phyloP scores from a whole-genome alignment of 2,113 vertebrate genomes.

The Burhinus bistriatus region DNA sequence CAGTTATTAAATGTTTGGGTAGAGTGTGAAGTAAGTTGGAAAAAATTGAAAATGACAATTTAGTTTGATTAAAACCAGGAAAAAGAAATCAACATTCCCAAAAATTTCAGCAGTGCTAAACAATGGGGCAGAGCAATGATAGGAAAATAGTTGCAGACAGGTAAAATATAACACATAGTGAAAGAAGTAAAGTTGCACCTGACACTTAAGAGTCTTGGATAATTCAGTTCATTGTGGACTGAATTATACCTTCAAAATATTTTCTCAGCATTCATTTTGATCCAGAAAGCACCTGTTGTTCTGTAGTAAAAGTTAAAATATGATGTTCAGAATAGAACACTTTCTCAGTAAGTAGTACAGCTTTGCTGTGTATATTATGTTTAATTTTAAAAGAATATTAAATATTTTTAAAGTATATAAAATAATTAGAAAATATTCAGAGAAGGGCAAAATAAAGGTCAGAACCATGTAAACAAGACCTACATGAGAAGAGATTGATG shows the following conservation, averaged over 20 bases:
- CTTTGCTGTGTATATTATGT: background rate
- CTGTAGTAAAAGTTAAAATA: background rate
- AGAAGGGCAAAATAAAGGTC: background rate
- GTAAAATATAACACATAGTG: background rate
- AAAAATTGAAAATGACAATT: background rate
- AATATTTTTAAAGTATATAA: background rate
- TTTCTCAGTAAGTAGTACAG: background rate
- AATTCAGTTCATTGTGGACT: background rate
- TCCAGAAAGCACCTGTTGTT: background rate
- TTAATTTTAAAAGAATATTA: background rate
- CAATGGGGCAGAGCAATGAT: background rate
- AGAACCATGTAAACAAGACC: background rate
- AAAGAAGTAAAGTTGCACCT: background rate
- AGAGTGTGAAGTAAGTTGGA: background rate
- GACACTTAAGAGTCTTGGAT: too few relatives aligned
- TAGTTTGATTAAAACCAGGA: background rate
- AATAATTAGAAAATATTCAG: background rate
- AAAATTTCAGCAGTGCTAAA: background rate
- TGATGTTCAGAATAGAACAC: background rate
- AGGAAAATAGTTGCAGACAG: background rate
- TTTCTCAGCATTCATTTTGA: background rate
- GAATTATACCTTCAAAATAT: background rate
- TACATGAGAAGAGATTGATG: background rate
- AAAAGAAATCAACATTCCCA: background rate
- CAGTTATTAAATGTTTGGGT: background rate